These are phyloP conservation scores for Odontocolon sp. DNA, from an alignment of 2,888 invertebrate genomes.

Conservation along the genomic window DNA sequence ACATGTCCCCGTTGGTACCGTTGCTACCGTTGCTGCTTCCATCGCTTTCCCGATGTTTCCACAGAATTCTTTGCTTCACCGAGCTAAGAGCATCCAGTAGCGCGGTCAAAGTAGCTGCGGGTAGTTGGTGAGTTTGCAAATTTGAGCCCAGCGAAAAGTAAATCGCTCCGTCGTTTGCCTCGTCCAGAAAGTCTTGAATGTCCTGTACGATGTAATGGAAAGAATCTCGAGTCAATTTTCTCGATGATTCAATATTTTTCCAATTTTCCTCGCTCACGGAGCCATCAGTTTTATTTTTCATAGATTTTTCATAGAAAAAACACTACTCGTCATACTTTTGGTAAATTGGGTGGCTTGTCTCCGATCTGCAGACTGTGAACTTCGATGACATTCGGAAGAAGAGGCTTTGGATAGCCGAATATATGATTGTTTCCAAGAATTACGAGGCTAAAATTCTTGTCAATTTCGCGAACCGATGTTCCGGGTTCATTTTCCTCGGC, in stretches of 20 bases:
- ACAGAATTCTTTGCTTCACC: slow-evolving; percentile 78
- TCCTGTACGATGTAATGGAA: slow-evolving; percentile 66
- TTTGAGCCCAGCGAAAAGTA: slow-evolving; percentile 80
- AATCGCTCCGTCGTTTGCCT: slow-evolving; percentile 75
- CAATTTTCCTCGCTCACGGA: neutral
- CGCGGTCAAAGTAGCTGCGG: slow-evolving; percentile 70
- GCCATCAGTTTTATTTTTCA: neutral
- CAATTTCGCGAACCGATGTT: slow-evolving; percentile 70
- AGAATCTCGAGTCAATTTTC: slow-evolving; percentile 37
- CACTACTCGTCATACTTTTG: slow-evolving; percentile 63
- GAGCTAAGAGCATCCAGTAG: slow-evolving; percentile 75
- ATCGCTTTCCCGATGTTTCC: slow-evolving; percentile 76
- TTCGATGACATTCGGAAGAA: slow-evolving; percentile 76
- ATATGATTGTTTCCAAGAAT: slow-evolving; percentile 76
- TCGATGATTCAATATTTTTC: neutral
- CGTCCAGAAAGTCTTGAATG: slow-evolving; percentile 77
- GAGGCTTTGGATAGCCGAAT: slow-evolving; percentile 75
- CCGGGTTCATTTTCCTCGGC: slow-evolving; percentile 69
- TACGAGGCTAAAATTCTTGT: slow-evolving; percentile 75
- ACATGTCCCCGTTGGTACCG: slow-evolving; percentile 58
- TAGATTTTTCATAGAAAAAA: neutral
- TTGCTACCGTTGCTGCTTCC: slow-evolving; percentile 26
- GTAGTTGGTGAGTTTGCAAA: slow-evolving; percentile 77
- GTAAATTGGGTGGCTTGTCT: slow-evolving; percentile 62
- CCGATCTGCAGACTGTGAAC: slow-evolving; percentile 75